phyloP scores from a whole-genome alignment of 2,888 invertebrate species.

The Quadriops clusia region DNA sequence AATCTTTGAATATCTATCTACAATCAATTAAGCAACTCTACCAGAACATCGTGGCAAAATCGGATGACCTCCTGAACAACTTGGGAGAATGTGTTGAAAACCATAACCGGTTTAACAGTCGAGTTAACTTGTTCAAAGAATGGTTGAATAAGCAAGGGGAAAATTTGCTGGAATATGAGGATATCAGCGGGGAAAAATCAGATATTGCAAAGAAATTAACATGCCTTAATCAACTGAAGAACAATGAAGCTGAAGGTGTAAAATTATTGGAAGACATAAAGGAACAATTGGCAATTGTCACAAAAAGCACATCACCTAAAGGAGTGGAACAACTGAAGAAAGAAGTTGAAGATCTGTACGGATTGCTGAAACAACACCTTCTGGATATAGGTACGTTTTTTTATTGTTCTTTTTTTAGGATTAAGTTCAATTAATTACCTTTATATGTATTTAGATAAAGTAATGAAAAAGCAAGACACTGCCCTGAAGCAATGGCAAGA shows the following conservation, averaged over 20 bases:
- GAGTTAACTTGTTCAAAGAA: constrained; percentile 64
- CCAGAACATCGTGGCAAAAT: constrained; percentile 76
- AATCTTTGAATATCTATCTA: constrained; percentile 72
- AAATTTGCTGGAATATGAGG: constrained; percentile 68
- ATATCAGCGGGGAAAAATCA: constrained; percentile 71
- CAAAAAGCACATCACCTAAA: constrained; percentile 68
- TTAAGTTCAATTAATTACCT: constrained; percentile 4
- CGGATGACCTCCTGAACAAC: constrained; percentile 72
- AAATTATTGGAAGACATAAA: constrained; percentile 57
- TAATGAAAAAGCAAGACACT: constrained; percentile 61
- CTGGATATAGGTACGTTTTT: constrained; percentile 43
- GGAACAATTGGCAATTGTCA: constrained; percentile 51
- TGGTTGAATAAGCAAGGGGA: constrained; percentile 75
- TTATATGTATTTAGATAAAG: constrained; percentile 36
- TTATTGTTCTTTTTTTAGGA: background rate
- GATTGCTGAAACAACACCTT: constrained; percentile 54
- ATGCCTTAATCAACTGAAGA: constrained; percentile 50
- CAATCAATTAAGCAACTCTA: constrained; percentile 83
- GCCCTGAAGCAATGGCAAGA: constrained; percentile 74
- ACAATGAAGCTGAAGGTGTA: constrained; percentile 52
- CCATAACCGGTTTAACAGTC: constrained; percentile 67
- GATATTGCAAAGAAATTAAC: constrained; percentile 66
- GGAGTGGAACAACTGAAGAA: constrained; percentile 62
- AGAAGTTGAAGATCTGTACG: constrained; percentile 59
- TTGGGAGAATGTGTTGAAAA: constrained; percentile 77